A percentile compares a stretch with the other conserved stretches of the same genome.
These are phyloP conservation scores for Alligator mississippiensis DNA, from an alignment of 2,113 vertebrate genomes.

Conservation along the genomic window DNA sequence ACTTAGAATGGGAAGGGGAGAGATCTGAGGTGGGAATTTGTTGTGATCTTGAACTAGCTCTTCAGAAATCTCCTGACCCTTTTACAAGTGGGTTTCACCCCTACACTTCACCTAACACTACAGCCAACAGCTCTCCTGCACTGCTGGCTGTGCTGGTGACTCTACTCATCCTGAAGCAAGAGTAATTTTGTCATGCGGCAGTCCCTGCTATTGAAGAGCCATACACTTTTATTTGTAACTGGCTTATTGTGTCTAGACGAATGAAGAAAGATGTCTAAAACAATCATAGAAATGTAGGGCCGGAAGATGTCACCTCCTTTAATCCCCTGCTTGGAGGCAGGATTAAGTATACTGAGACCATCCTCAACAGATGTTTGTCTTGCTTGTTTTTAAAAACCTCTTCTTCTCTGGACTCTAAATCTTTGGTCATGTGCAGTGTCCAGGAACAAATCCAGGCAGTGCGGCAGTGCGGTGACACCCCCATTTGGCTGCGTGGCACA, in stretches of 20 bases:
- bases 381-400: too few species aligned
- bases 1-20: background rate
- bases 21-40: background rate
- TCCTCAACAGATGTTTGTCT: too few species aligned
- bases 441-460: too few species aligned
- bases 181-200: background rate
- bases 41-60: background rate
- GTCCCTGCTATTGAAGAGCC: background rate
- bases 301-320: too few species aligned
- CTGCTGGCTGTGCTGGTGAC: rapidly evolving
- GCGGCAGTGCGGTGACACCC: too few species aligned
- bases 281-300: too few species aligned
- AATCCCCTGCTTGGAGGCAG: too few species aligned
- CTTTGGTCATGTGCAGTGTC: too few species aligned
- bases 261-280: background rate
- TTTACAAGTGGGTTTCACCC: background rate
- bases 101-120: rapidly evolving
- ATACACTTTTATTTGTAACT: background rate
- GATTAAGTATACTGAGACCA: too few species aligned
- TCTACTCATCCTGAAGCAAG: background rate
- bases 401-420: too few species aligned
- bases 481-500: too few species aligned
- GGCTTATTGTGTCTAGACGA: background rate
- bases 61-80: background rate
- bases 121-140: background rate